Base-by-base conservation (phyloP, 2,797 vertebrate species). In the Pantherophis alleghaniensis region DNA sequence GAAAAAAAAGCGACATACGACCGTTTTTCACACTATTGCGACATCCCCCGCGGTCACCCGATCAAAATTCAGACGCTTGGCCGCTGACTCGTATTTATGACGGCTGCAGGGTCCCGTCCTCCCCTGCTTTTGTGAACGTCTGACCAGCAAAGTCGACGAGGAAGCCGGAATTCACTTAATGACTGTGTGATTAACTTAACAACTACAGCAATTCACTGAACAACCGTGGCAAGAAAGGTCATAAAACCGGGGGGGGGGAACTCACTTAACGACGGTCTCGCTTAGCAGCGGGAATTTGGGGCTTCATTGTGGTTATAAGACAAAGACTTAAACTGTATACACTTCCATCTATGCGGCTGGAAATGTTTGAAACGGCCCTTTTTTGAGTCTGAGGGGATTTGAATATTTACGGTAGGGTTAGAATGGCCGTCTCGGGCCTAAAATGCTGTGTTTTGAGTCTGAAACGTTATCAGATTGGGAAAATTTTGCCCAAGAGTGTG, bases 191-290 rank as follows among this genome's bases (percentile, higher is more conserved):
- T 5, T 66, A 13, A 66, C 12, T 66, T 66, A 66, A 66, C 63
- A 66, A 66, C 28, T 0, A 4, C 28, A n/a, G 12, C 5, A 5
- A 66, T n/a, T 66, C 28, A 6, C 63, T 5, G 4, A 13, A 14
- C 28, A n/a, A 66, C 28, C 5, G 12, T n/a, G 12, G 28, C 28
- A 66, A n/a, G 28, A 66, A n/a, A 66, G 5, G 28, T 66, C 28
- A 0, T n/a, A 28, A n/a, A n/a, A n/a, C 13, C n/a, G n/a, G 63
- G 63, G 1, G 61, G 0, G 0, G 42, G 42, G 42, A 66, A 14
- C 12, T n/a, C 63, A 66, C 28, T 66, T 66, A 60, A 24, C 22
- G 2, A 66, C 63, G 6, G 63, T 66, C 42, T 3, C 42, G 42
- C 42, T 42, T 42, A 42, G 42, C 42, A 42, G 3, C 0, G 42